Conservation (phyloP, 2,888 invertebrate species). For the Dioctria rufipes region DNA sequence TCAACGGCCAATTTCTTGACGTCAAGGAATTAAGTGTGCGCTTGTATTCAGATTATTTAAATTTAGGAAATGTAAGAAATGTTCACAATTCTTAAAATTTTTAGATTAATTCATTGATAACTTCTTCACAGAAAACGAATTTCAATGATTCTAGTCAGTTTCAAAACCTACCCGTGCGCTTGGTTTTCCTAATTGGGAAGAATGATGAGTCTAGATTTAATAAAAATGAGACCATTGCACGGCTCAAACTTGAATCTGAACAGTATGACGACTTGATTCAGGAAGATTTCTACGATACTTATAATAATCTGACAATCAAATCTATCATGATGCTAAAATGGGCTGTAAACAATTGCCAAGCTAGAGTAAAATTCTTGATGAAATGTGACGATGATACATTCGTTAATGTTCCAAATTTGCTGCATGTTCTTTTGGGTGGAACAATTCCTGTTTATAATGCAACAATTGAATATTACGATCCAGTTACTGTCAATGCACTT, state of each 20-base stretch:
- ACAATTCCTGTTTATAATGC: slow-evolving; percentile 70
- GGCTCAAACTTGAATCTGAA: slow-evolving; percentile 78
- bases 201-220: slow-evolving; percentile 56
- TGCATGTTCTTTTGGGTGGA: slow-evolving; percentile 72
- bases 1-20: slow-evolving; percentile 66
- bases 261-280: slow-evolving; percentile 85
- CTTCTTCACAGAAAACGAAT: slow-evolving; percentile 49
- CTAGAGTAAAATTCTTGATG: slow-evolving; percentile 78
- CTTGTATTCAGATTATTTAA: slow-evolving; percentile 65
- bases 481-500: slow-evolving; percentile 64
- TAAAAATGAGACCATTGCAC: slow-evolving; percentile 75
- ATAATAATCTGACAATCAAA: slow-evolving; percentile 89
- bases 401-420: slow-evolving; percentile 81
- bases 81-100: neutral
- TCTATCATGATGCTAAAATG: slow-evolving; percentile 89
- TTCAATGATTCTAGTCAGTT: slow-evolving; percentile 58
- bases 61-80: slow-evolving; percentile 57
- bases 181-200: slow-evolving; percentile 69
- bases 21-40: slow-evolving; percentile 63
- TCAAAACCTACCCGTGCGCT: slow-evolving; percentile 62
- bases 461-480: slow-evolving; percentile 67
- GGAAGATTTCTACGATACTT: slow-evolving; percentile 86
- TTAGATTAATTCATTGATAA: neutral
- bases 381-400: slow-evolving; percentile 93
- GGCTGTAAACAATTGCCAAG: slow-evolving; percentile 78